Evolutionary conservation across 2,113 vertebrate species (phyloP).

Genomic region (Rhinolophus sinicus): DNA sequence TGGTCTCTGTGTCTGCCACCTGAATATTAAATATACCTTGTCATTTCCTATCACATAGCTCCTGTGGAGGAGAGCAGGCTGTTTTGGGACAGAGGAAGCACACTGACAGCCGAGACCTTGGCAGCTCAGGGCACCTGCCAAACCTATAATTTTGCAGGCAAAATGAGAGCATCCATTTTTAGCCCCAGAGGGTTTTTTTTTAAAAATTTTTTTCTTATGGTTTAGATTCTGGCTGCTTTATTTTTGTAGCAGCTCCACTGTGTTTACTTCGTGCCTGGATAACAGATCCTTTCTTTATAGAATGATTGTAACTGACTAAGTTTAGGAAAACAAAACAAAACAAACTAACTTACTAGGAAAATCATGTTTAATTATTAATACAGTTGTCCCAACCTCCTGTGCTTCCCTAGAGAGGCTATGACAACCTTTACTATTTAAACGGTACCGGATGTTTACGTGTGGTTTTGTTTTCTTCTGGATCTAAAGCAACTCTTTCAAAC

Average conservation of each 20-base stretch:
- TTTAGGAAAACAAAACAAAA: conserved; percentile 6
- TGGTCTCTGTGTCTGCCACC: background rate
- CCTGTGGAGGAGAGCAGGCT: background rate
- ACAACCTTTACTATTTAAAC: background rate
- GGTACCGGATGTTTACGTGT: accelerated
- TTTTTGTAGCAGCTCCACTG: conserved; percentile 10
- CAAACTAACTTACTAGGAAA: background rate
- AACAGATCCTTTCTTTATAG: background rate
- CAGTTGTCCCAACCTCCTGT: background rate
- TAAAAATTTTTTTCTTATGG: background rate
- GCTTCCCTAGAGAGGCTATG: background rate
- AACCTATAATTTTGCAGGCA: conserved; percentile 68
- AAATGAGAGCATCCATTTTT: conserved; percentile 54
- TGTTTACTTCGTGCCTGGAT: conserved; percentile 23
- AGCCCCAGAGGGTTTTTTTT: background rate
- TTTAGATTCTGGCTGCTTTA: conserved; percentile 42
- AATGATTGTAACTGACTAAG: background rate
- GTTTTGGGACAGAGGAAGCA: conserved; percentile 25
- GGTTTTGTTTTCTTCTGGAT: background rate
- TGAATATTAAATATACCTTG: background rate
- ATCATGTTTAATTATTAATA: background rate
- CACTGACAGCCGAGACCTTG: background rate
- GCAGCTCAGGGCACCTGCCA: conserved; percentile 46
- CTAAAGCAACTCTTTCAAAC: background rate
- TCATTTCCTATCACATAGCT: background rate